phyloP scores from a whole-genome alignment of 2,797 vertebrate species.

The Mallotus villosus region DNA sequence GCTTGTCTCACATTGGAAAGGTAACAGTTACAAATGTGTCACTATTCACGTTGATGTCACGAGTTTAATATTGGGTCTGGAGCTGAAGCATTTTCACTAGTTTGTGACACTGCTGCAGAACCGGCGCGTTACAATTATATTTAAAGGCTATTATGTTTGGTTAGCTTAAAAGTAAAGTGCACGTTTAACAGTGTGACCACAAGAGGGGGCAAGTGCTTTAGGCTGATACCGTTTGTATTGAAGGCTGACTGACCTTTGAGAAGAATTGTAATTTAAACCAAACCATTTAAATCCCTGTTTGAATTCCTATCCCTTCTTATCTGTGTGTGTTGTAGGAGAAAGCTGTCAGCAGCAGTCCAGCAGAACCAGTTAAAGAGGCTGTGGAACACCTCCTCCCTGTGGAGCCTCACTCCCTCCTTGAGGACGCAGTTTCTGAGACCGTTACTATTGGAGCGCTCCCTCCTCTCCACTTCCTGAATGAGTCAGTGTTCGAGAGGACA shows the following conservation, averaged over 20 bases:
- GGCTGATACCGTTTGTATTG: not conserved
- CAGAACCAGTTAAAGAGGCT: constrained; percentile 63
- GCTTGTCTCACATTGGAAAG: not conserved
- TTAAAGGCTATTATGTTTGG: too few species aligned
- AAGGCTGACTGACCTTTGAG: not conserved
- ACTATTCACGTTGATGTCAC: not conserved
- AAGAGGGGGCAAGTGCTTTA: not conserved
- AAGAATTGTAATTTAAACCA: too few species aligned
- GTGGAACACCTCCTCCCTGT: constrained; percentile 61
- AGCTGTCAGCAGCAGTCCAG: constrained; percentile 19
- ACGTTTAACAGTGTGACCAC: not conserved
- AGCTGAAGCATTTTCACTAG: too few species aligned
- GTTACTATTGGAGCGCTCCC: constrained; percentile 72
- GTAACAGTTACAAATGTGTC: not conserved
- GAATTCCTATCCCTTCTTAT: not conserved
- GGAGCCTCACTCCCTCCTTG: constrained; percentile 54
- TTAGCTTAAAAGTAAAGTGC: too few species aligned
- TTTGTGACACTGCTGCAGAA: too few species aligned
- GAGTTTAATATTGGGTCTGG: not conserved
- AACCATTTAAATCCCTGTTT: too few species aligned
- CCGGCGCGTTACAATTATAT: too few species aligned
- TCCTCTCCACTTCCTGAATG: constrained; percentile 74
- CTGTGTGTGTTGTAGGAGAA: constrained; percentile 42
- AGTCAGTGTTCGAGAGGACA: constrained; percentile 76
- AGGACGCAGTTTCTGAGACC: constrained; percentile 70